phyloP scores from a whole-genome alignment of 2,888 invertebrate genomes.

The Thymelicus lineola region DNA sequence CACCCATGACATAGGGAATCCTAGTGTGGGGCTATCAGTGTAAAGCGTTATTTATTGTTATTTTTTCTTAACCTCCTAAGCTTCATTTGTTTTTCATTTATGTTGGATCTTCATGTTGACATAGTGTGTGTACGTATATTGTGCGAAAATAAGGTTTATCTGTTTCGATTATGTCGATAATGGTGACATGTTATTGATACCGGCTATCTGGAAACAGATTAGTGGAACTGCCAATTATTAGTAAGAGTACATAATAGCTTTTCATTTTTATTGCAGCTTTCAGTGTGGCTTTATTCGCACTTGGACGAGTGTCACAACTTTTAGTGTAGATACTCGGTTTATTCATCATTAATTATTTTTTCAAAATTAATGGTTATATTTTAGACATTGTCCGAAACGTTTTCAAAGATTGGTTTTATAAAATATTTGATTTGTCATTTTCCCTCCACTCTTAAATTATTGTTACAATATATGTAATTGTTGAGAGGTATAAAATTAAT shows the following conservation, averaged over 20 bases:
- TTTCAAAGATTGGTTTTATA: no score
- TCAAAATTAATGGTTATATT: no score
- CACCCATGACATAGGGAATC: no score
- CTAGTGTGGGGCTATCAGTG: no score
- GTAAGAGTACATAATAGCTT: slow-evolving; percentile 6
- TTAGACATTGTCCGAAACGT: no score
- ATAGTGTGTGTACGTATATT: not conserved
- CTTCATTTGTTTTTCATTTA: no score
- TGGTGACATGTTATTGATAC: slow-evolving; percentile 72
- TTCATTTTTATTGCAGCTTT: slow-evolving; percentile 20
- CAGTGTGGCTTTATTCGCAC: not conserved
- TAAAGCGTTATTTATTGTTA: no score
- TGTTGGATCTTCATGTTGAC: no score
- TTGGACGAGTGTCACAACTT: not conserved
- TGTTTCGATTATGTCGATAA: slow-evolving; percentile 49
- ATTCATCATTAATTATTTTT: not conserved
- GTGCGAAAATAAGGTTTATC: slow-evolving; percentile 53
- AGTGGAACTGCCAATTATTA: slow-evolving; percentile 43
- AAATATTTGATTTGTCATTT: no score
- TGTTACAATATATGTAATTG: no score
- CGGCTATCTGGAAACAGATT: slow-evolving; percentile 59
- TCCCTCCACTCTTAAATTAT: no score
- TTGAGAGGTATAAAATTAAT: not conserved
- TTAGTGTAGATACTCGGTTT: not conserved
- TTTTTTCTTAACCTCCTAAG: no score